phyloP scores from a whole-genome alignment of 2,888 invertebrate species.

The Ornithoptera priamus region DNA sequence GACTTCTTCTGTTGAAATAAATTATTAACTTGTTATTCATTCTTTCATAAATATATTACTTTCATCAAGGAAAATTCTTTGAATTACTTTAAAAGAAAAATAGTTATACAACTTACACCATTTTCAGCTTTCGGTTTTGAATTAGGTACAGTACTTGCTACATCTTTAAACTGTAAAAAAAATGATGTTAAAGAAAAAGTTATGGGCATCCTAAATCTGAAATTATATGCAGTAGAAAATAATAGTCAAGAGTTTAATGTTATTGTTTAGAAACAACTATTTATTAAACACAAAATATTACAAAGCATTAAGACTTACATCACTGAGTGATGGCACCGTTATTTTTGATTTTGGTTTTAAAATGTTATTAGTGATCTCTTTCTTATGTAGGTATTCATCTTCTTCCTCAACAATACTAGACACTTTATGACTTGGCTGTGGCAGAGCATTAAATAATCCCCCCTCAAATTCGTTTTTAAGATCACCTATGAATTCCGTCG shows the following conservation, averaged over 20 bases:
- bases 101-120: slow-evolving; percentile 35
- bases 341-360: slow-evolving; percentile 82
- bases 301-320: slow-evolving; percentile 62
- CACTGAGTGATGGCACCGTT: slow-evolving; percentile 83
- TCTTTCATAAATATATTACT: background rate
- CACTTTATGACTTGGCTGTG: slow-evolving; percentile 69
- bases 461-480: slow-evolving; percentile 31
- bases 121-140: slow-evolving; percentile 69
- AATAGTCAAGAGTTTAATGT: background rate
- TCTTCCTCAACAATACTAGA: slow-evolving; percentile 75
- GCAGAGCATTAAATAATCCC: slow-evolving; percentile 66
- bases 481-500: slow-evolving; percentile 19
- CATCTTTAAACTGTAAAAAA: slow-evolving; percentile 80
- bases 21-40: background rate
- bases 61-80: background rate
- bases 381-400: slow-evolving; percentile 83
- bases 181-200: slow-evolving; percentile 22
- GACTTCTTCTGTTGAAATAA: slow-evolving; percentile 77
- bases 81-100: background rate
- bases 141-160: slow-evolving; percentile 67
- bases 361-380: slow-evolving; percentile 56
- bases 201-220: background rate
- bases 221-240: background rate
- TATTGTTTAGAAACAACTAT: background rate
- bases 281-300: too few species aligned